Percentiles rank a stretch among this genome's conserved stretches.
Evolutionary conservation across 2,797 vertebrate species (phyloP).

Genomic region (Pantherophis alleghaniensis): DNA sequence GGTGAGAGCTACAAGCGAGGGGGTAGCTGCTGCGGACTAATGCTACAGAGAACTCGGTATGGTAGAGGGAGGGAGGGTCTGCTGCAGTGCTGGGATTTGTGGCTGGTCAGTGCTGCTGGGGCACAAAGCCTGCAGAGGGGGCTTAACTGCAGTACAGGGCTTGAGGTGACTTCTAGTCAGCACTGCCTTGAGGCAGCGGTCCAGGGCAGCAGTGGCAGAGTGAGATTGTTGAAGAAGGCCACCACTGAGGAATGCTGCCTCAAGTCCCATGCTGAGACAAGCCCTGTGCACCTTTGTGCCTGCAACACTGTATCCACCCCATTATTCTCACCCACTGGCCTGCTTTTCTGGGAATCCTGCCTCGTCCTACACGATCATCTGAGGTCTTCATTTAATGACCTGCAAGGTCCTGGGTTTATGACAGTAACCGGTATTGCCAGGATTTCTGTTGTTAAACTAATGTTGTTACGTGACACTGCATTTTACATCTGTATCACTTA

Average conservation of each 20-base stretch:
- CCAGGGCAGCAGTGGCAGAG: background rate
- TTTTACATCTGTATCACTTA: background rate
- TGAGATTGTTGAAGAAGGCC: background rate
- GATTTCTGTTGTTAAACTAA: background rate
- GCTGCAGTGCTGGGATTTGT: background rate
- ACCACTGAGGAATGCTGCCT: background rate
- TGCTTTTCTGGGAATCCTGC: background rate
- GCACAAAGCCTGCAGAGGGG: background rate
- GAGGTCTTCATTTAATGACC: background rate
- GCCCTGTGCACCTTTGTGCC: background rate
- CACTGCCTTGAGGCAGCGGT: background rate
- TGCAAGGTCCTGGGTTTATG: background rate
- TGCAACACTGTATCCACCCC: background rate
- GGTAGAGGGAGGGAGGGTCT: background rate
- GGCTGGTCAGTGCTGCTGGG: background rate
- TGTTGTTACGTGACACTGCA: background rate
- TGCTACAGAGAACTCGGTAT: background rate
- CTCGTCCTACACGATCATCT: background rate
- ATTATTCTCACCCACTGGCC: too few species aligned
- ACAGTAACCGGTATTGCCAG: background rate
- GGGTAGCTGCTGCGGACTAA: background rate
- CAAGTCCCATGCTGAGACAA: background rate
- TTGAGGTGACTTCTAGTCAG: background rate
- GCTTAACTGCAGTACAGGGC: background rate
- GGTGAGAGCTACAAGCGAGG: background rate